A percentile compares a stretch with the other conserved stretches of the same genome.
Evolutionary conservation across 1,140 invertebrate species (phyloP).

Genomic region (Drosophila ambigua): DNA sequence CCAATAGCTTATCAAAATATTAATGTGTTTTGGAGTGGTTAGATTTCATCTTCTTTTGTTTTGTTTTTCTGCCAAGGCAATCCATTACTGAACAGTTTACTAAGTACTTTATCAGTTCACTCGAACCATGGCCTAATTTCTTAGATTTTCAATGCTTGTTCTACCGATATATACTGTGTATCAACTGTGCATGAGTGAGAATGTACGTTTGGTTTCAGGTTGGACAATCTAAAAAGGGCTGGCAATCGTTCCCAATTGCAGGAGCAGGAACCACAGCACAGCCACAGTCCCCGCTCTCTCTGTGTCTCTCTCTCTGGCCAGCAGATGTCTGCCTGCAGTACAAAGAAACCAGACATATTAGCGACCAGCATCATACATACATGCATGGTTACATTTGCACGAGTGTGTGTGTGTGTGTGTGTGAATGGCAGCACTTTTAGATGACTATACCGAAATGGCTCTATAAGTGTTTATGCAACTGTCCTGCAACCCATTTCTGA

Average conservation of each 20-base stretch:
- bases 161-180: no score
- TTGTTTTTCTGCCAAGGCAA: no score
- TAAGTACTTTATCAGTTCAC: no score
- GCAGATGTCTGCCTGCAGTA: slow-evolving; percentile 25
- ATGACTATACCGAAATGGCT: slow-evolving; percentile 75
- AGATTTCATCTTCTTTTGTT: no score
- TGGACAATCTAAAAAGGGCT: slow-evolving; percentile 39
- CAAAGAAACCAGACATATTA: slow-evolving; percentile 80
- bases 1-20: no score
- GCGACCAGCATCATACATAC: slow-evolving; percentile 60
- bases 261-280: background rate
- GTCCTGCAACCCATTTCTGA: slow-evolving; percentile 30
- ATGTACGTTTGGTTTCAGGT: slow-evolving; percentile 14
- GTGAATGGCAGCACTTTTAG: slow-evolving; percentile 71
- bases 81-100: no score
- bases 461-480: slow-evolving; percentile 79
- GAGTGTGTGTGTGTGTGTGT: slow-evolving; percentile 19
- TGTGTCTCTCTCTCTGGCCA: slow-evolving; percentile 5
- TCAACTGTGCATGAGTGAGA: no score
- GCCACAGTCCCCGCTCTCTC: slow-evolving; percentile 14
- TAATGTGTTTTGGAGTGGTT: no score
- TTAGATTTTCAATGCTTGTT: no score
- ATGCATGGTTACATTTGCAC: slow-evolving; percentile 11
- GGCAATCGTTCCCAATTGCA: slow-evolving; percentile 24
- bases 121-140: no score